phyloP scores from a whole-genome alignment of 2,113 vertebrate genomes.

The Dromiciops gliroides region DNA sequence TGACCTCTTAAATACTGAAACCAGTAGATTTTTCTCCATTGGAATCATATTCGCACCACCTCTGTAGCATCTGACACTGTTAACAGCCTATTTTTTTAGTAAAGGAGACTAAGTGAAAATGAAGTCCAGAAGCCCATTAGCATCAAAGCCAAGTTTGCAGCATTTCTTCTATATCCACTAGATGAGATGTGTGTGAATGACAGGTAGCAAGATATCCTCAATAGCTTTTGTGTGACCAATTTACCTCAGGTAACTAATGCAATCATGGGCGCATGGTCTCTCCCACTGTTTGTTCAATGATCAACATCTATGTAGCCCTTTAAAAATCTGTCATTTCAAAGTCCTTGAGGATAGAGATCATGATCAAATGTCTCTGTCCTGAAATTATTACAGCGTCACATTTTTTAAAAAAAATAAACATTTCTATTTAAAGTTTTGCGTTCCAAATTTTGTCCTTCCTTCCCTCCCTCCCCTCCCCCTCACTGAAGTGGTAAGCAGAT shows the following conservation, averaged over 20 bases:
- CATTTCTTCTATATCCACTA: background rate
- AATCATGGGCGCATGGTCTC: background rate
- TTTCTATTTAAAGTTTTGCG: too few relatives aligned
- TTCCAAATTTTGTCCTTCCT: too few relatives aligned
- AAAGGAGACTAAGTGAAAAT: background rate
- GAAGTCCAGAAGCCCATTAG: rapidly evolving
- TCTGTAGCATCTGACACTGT: rapidly evolving
- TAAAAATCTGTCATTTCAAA: background rate
- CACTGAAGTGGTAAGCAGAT: too few relatives aligned
- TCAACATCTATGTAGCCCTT: background rate
- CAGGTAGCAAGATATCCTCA: background rate
- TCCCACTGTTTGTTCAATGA: rapidly evolving
- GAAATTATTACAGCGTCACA: background rate
- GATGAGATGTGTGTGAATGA: rapidly evolving
- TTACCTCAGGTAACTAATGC: rapidly evolving
- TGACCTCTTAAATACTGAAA: background rate
- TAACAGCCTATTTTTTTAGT: background rate
- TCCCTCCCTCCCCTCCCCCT: too few relatives aligned
- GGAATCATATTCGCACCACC: too few relatives aligned
- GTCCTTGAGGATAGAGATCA: background rate
- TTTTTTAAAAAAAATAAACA: too few relatives aligned
- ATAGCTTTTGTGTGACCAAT: background rate
- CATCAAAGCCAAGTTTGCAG: too few relatives aligned
- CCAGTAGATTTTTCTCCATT: background rate
- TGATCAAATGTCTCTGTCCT: too few relatives aligned